Conservation (phyloP, 2,113 vertebrate species). For the Lagopus leucura region DNA sequence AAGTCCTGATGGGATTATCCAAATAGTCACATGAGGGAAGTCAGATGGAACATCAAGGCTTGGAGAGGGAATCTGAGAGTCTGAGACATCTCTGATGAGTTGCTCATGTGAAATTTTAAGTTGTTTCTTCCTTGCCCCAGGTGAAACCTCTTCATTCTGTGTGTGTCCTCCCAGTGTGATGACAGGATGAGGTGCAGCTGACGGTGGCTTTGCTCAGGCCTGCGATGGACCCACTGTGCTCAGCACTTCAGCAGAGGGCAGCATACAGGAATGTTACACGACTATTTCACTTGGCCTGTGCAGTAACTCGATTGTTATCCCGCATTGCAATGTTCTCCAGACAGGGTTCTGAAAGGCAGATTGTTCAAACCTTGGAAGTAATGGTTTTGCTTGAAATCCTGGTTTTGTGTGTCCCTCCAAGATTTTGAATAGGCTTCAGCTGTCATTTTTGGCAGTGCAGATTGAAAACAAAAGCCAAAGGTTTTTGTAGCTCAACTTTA, state of each 20-base stretch:
- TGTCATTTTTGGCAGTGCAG: not conserved
- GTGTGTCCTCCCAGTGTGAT: not conserved
- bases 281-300: not conserved
- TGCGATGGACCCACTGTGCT: not conserved
- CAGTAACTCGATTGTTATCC: slow-evolving; percentile 16
- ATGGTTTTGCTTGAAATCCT: not conserved
- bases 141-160: rapidly evolving
- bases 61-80: not conserved
- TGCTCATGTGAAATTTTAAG: not conserved
- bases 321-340: not conserved
- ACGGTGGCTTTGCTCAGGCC: not conserved
- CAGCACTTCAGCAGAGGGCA: slow-evolving; percentile 40
- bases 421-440: not conserved
- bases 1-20: too few species aligned
- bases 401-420: not conserved
- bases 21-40: not conserved
- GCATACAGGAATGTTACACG: not conserved
- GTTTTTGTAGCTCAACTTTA: not conserved
- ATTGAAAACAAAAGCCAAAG: not conserved
- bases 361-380: not conserved
- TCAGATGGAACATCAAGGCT: slow-evolving; percentile 7
- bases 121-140: not conserved
- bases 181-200: not conserved
- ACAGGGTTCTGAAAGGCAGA: not conserved
- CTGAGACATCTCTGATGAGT: not conserved